phyloP scores from a whole-genome alignment of 2,797 vertebrate species.

The Petrocephalus schoutedeni region DNA sequence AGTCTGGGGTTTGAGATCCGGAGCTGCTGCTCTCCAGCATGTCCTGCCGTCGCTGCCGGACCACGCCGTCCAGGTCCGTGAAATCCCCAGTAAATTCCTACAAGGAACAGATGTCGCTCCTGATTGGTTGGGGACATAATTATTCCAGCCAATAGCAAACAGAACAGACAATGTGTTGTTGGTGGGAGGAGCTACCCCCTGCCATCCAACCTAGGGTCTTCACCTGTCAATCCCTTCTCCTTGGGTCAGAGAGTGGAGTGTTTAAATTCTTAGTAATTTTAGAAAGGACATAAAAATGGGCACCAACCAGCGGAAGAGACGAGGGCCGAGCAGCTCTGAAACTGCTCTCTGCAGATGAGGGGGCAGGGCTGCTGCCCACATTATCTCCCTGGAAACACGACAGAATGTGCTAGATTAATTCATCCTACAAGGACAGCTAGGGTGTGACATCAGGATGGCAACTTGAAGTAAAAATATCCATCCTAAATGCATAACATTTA shows the following conservation, averaged over 20 bases:
- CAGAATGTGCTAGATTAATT: background rate
- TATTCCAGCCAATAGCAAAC: background rate
- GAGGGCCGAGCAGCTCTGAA: slow-evolving; percentile 66
- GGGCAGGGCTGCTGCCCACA: slow-evolving; percentile 64
- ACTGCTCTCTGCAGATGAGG: slow-evolving; percentile 72
- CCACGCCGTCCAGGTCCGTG: slow-evolving; percentile 74
- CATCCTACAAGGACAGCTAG: background rate
- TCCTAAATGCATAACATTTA: background rate
- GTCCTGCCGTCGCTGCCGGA: slow-evolving; percentile 65
- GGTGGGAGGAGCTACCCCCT: background rate
- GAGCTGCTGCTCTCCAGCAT: slow-evolving; percentile 85
- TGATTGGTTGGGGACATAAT: background rate
- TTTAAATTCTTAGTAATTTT: background rate
- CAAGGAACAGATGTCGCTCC: background rate
- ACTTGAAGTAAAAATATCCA: background rate
- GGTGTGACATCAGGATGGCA: background rate
- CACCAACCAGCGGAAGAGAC: slow-evolving; percentile 76
- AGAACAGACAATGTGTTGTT: background rate
- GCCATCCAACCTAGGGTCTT: background rate
- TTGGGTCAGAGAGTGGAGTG: background rate
- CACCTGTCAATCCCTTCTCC: background rate
- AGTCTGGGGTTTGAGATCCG: slow-evolving; percentile 84
- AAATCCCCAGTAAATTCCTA: slow-evolving; percentile 78
- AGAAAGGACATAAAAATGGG: background rate
- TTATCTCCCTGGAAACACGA: slow-evolving; percentile 62